Base-by-base conservation (phyloP, 2,888 invertebrate genomes). In the Labia minor region DNA sequence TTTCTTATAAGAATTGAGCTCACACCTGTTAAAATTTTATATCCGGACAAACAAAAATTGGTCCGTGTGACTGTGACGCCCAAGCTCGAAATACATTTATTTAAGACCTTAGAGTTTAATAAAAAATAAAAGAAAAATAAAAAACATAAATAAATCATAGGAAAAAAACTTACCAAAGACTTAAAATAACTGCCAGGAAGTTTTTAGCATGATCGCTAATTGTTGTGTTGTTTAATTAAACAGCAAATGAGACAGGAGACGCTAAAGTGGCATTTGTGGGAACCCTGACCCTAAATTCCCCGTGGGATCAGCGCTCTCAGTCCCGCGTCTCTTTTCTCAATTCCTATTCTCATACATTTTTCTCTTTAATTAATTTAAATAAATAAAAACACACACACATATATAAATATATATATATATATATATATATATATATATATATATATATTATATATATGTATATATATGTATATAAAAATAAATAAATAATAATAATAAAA, bases 1-100 rank as follows among this genome's bases (percentile, higher is more conserved):
- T 49, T 49, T 49, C 49, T 49, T n/a, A 49, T n/a, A 49, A 49
- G 49, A 49, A 49, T 49, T 49, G 49, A 49, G 49, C 49, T 49
- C 49, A n/a, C n/a, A 49, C 49, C 16, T 49, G 49, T 49, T 49
- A 49, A 49, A 49, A 49, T 49, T 49, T 49, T 49, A 16, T 49
- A 49, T 16, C 49, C 49, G 49, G 49, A 14, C 16, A 49, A 49
- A n/a, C n/a, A n/a, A n/a, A n/a, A n/a, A n/a, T 10, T 49, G 3
- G 49, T 16, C 49, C 49, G 49, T 49, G 49, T 49, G 49, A 49
- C 49, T 49, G 49, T 49, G 49, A 49, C 49, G 49, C 49, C 49
- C 49, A 16, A 49, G 49, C 49, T 49, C 49, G 49, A 49, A 49
- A 49, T 49, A 49, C 49, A 49, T 49, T 16, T 33, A n/a, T 11